phyloP scores from a whole-genome alignment of 2,888 invertebrate species.

The Mycalesis mineus region DNA sequence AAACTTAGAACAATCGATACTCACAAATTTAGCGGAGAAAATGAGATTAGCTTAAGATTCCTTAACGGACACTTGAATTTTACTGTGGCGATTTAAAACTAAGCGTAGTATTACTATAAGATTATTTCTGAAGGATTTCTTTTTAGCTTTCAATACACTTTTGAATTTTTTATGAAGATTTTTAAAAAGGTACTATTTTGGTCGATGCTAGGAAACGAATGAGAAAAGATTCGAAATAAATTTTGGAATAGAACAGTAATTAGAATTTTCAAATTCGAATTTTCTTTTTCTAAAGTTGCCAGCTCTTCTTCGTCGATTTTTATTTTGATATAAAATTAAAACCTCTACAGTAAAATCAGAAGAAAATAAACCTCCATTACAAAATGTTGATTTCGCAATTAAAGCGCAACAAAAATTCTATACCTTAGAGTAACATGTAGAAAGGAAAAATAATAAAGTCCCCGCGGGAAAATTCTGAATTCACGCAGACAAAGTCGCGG shows the following conservation, averaged over 20 bases:
- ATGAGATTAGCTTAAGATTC: neutral
- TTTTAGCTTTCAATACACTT: constrained; percentile 20
- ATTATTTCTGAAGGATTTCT: neutral
- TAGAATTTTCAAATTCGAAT: constrained; percentile 2
- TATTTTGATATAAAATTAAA: too few species aligned
- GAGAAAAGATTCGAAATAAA: constrained; percentile 8
- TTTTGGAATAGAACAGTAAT: neutral
- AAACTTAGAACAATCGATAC: neutral
- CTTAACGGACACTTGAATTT: neutral
- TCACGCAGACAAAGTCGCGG: too few species aligned
- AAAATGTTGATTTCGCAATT: too few species aligned
- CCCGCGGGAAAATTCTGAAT: too few species aligned
- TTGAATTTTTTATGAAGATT: constrained; percentile 30
- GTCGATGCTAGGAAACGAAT: constrained; percentile 14
- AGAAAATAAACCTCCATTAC: too few species aligned
- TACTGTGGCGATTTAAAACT: neutral
- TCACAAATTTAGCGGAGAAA: neutral
- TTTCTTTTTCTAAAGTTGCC: neutral
- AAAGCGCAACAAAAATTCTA: too few species aligned
- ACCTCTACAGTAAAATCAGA: too few species aligned
- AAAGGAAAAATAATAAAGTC: too few species aligned
- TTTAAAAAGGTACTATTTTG: constrained; percentile 13
- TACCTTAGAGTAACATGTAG: too few species aligned
- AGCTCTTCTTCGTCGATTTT: neutral
- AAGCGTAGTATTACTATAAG: neutral